A percentile compares a stretch with the other conserved stretches of the same genome.
Conservation (phyloP, 2,797 vertebrate species). For the Muscicapa striata region DNA sequence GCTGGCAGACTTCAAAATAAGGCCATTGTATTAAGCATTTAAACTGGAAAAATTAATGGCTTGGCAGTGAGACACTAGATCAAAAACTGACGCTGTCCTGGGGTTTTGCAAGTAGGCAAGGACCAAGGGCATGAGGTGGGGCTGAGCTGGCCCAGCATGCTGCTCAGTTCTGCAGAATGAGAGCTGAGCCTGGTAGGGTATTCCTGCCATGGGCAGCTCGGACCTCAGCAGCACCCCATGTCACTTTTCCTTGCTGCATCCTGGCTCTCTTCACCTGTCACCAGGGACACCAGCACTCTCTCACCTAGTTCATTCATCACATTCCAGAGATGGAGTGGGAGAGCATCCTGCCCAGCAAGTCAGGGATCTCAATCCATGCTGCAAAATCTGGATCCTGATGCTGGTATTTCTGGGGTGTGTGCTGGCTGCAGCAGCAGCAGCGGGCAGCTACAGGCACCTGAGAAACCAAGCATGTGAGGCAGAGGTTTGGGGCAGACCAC, state of each 20-base stretch:
- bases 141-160: background rate
- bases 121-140: background rate
- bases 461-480: background rate
- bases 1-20: slow-evolving; percentile 31
- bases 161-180: background rate
- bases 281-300: background rate
- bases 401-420: fast-evolving
- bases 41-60: slow-evolving; percentile 6
- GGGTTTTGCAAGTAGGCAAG: background rate
- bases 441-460: fast-evolving
- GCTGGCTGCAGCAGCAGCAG: background rate
- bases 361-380: background rate
- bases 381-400: fast-evolving
- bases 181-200: background rate
- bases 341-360: fast-evolving
- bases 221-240: fast-evolving
- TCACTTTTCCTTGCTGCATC: background rate
- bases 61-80: background rate
- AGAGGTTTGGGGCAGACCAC: background rate
- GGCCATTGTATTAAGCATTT: slow-evolving; percentile 1
- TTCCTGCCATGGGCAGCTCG: background rate
- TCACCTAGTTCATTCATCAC: background rate
- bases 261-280: background rate
- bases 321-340: fast-evolving
- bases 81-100: background rate